Percentiles rank a stretch among this genome's conserved stretches.
phyloP scores from a whole-genome alignment of 2,113 vertebrate species.

The Bungarus multicinctus region DNA sequence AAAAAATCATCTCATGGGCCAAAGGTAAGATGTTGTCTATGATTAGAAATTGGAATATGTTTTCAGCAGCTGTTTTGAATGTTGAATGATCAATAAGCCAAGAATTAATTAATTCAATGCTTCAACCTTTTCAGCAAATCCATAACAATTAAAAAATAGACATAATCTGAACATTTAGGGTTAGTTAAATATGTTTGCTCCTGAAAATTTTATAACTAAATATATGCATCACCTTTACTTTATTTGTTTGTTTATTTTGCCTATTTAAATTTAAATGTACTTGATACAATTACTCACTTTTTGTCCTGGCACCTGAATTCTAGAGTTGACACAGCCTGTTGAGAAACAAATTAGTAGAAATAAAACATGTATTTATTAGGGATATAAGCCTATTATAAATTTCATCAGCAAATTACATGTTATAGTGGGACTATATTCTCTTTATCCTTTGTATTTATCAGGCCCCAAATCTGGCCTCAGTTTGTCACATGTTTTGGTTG shows the following conservation, averaged over 20 bases:
- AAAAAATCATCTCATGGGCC: slow-evolving; percentile 83
- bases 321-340: not conserved
- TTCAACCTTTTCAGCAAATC: not conserved
- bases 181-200: not conserved
- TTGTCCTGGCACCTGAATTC: not conserved
- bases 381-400: not conserved
- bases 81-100: not conserved
- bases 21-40: slow-evolving; percentile 72
- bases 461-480: not conserved
- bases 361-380: not conserved
- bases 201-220: not conserved
- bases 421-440: not conserved
- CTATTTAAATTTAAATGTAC: not conserved
- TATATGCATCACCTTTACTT: not conserved
- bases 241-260: not conserved
- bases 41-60: not conserved
- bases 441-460: not conserved
- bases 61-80: not conserved
- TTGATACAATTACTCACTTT: not conserved
- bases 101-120: not conserved
- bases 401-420: not conserved
- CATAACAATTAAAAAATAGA: not conserved
- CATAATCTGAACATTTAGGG: not conserved
- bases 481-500: not conserved
- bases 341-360: not conserved